Conservation (phyloP, 2,888 invertebrate species). For the Synanthedon andrenaeformis region DNA sequence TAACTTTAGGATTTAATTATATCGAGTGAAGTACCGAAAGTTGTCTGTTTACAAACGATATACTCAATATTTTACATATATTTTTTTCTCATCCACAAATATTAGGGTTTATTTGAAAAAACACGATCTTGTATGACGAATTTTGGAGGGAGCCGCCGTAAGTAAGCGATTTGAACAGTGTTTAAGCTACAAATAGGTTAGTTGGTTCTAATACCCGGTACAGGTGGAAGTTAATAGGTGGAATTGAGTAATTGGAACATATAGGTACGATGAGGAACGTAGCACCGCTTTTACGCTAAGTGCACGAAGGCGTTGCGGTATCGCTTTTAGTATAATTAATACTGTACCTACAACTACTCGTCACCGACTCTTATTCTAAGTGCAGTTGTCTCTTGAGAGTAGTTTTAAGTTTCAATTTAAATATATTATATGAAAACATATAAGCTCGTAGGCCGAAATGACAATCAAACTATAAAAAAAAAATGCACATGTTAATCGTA, state of each 20-base stretch:
- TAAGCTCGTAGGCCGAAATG: too few species aligned
- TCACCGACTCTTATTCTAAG: constrained; percentile 4
- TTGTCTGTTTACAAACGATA: too few species aligned
- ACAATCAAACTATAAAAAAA: too few species aligned
- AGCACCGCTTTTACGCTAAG: not conserved
- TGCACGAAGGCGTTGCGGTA: constrained; percentile 12
- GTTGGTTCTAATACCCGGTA: not conserved
- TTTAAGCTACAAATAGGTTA: not conserved
- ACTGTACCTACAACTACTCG: constrained; percentile 17
- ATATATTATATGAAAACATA: too few species aligned
- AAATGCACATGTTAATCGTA: too few species aligned
- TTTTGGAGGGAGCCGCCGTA: not conserved
- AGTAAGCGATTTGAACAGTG: not conserved
- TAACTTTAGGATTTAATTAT: too few species aligned
- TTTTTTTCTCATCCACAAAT: too few species aligned
- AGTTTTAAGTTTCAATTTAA: too few species aligned
- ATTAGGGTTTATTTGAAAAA: too few species aligned
- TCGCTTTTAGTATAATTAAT: constrained; percentile 28
- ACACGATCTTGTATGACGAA: too few species aligned
- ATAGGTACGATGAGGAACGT: constrained; percentile 7
- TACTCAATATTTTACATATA: too few species aligned
- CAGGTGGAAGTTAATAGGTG: not conserved
- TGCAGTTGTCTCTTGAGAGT: not conserved
- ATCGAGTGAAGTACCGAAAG: too few species aligned
- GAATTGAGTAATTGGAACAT: constrained; percentile 23